A percentile compares a stretch with the other conserved stretches of the same genome.
Conservation (phyloP, 2,888 invertebrate genomes). For the Cephus sareptanus region DNA sequence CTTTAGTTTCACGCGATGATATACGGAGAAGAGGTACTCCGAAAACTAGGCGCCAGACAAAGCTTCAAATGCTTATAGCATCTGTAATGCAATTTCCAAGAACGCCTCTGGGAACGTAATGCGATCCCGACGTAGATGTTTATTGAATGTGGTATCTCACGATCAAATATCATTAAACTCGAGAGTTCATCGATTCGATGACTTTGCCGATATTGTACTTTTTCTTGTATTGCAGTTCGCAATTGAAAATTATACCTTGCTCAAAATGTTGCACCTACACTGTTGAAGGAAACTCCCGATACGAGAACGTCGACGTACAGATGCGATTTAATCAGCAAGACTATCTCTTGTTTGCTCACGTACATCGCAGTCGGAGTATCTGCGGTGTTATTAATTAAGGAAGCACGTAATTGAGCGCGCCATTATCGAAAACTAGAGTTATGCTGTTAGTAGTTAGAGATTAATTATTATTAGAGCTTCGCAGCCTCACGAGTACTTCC, state of each 20-base stretch:
- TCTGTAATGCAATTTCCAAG: neutral
- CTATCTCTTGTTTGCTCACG: slow-evolving; percentile 9
- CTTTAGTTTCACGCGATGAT: neutral
- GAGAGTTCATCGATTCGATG: neutral
- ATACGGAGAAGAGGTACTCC: neutral
- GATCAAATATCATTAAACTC: neutral
- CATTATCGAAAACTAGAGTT: slow-evolving; percentile 42
- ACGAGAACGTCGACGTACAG: neutral
- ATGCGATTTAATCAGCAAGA: slow-evolving; percentile 20
- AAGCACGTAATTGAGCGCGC: slow-evolving; percentile 39
- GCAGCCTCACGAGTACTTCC: slow-evolving; percentile 25
- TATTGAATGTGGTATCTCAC: neutral
- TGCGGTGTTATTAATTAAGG: slow-evolving; percentile 37
- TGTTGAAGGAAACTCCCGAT: neutral
- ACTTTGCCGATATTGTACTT: neutral
- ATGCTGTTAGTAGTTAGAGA: slow-evolving; percentile 38
- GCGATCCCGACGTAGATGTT: neutral
- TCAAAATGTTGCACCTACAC: neutral
- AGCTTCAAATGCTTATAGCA: neutral
- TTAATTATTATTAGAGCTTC: slow-evolving; percentile 41
- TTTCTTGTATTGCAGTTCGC: neutral
- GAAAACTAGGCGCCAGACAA: neutral
- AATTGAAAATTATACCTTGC: neutral
- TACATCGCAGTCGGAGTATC: slow-evolving; percentile 3
- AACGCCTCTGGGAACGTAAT: neutral